Percentiles rank a stretch among this genome's conserved stretches.
Conservation (phyloP, 2,113 vertebrate species). For the Microcebus griseorufus region DNA sequence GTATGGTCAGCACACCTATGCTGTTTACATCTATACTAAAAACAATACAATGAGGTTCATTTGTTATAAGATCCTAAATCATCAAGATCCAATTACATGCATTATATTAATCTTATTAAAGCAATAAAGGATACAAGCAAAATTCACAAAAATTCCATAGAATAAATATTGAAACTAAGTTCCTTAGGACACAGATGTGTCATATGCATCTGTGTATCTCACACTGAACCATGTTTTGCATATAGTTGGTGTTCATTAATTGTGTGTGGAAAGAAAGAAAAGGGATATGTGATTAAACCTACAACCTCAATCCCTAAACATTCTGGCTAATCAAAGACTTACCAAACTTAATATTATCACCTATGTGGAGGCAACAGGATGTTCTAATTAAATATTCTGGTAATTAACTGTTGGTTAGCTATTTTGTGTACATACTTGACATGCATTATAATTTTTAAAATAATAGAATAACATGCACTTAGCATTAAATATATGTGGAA, state of each 20-base stretch:
- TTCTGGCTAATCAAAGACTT: conserved; percentile 34
- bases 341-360: conserved; percentile 42
- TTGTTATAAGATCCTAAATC: conserved; percentile 7
- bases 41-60: conserved; percentile 51
- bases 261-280: not conserved
- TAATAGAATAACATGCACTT: not conserved
- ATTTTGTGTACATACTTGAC: not conserved
- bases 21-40: conserved; percentile 29
- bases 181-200: not conserved
- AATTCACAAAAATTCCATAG: conserved; percentile 45
- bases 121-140: conserved; percentile 40
- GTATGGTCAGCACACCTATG: conserved; percentile 47
- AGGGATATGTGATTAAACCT: conserved; percentile 21
- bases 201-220: not conserved
- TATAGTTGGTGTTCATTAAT: not conserved
- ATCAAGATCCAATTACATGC: conserved; percentile 33
- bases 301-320: conserved; percentile 37
- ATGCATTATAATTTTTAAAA: conserved; percentile 45
- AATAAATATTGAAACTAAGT: conserved; percentile 39
- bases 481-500: conserved; percentile 25
- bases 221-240: not conserved
- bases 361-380: not conserved
- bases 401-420: conserved; percentile 39
- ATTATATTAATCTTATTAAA: conserved; percentile 51
- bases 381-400: conserved; percentile 35